Conservation (phyloP, 2,797 vertebrate species). For the Smutsia gigantea region DNA sequence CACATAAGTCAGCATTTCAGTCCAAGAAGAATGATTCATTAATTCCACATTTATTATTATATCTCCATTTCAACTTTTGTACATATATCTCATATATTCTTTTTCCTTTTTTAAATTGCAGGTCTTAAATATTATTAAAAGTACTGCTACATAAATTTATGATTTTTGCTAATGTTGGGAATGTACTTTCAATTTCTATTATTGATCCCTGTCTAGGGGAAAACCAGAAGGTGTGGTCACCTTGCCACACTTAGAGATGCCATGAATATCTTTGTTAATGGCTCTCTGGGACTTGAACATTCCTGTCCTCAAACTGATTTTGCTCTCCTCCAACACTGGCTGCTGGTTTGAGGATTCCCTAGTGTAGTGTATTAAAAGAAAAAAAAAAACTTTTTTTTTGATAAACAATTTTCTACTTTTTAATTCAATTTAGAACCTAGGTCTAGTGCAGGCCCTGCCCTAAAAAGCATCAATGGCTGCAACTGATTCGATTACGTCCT, state of each 20-base stretch:
- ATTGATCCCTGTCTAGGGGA: neutral
- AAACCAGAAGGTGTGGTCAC: neutral
- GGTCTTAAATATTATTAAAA: neutral
- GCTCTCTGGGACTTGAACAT: too few species aligned
- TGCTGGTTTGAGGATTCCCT: neutral
- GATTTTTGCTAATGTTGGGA: neutral
- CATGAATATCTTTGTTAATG: too few species aligned
- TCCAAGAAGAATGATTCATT: neutral
- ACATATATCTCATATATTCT: neutral
- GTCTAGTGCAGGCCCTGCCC: neutral
- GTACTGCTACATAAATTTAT: neutral
- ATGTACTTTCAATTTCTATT: neutral
- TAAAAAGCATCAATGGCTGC: neutral
- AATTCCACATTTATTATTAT: neutral
- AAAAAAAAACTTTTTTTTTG: neutral
- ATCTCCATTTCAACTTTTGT: neutral
- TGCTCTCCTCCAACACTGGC: neutral
- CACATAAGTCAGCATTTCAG: neutral
- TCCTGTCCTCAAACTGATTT: neutral
- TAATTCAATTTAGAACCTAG: neutral
- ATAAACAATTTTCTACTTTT: neutral
- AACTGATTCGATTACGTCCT: neutral
- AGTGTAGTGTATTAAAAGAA: neutral
- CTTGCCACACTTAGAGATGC: rapidly evolving
- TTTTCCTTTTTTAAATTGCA: neutral